Evolutionary conservation across 2,797 vertebrate species (phyloP).

Genomic region (Borostomias antarcticus): DNA sequence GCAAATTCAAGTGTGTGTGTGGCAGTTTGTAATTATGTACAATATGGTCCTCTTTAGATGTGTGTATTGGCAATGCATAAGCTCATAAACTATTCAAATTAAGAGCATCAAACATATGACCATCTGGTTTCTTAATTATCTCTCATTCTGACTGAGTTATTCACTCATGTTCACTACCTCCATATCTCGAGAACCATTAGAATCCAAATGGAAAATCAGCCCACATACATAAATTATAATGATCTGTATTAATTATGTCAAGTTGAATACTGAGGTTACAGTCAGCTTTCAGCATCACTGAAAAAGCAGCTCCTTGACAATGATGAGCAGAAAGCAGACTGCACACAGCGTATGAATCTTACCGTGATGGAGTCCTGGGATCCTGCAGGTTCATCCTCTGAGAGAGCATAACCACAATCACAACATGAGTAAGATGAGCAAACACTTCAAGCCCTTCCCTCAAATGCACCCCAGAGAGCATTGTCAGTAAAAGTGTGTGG

Average conservation of each 20-base stretch:
- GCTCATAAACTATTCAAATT: no score
- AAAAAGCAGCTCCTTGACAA: neutral
- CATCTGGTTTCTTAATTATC: neutral
- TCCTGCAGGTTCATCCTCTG: constrained; percentile 71
- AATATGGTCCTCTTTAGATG: constrained; percentile 3
- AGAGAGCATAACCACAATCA: constrained; percentile 28
- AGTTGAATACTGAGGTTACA: no score
- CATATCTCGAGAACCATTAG: constrained; percentile 6
- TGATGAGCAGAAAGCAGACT: neutral
- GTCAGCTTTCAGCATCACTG: no score
- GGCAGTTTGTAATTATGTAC: neutral
- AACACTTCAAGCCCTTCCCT: neutral
- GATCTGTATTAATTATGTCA: no score
- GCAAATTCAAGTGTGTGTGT: neutral
- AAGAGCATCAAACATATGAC: neutral
- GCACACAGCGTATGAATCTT: constrained; percentile 16
- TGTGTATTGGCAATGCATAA: neutral
- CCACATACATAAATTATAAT: neutral
- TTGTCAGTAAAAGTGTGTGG: neutral
- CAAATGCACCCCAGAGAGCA: neutral
- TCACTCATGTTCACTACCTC: neutral
- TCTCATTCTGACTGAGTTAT: neutral
- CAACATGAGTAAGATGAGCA: constrained; percentile 1
- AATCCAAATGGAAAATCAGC: neutral
- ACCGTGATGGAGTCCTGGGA: constrained; percentile 54